Conservation (phyloP, 2,113 vertebrate genomes). For the Apteryx owenii region DNA sequence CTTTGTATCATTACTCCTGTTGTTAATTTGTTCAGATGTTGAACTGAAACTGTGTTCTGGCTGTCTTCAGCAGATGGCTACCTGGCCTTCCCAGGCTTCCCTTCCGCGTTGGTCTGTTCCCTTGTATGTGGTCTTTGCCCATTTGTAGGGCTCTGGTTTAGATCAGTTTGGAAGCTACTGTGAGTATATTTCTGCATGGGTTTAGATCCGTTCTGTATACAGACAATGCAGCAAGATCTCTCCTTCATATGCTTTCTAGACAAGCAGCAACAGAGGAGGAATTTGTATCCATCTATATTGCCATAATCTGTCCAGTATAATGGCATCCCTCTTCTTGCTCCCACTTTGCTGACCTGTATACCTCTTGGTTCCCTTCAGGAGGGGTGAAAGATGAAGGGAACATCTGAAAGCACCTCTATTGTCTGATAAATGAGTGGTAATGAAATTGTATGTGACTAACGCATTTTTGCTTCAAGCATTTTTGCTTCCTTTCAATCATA, state of each 20-base stretch:
- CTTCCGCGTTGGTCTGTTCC: too few relatives aligned
- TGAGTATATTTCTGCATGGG: neutral
- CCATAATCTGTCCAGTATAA: neutral
- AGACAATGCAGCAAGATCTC: neutral
- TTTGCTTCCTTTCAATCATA: neutral
- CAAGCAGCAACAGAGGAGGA: neutral
- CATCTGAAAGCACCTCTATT: neutral
- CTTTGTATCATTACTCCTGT: neutral
- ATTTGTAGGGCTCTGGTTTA: neutral
- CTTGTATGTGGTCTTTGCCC: neutral
- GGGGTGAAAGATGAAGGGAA: neutral
- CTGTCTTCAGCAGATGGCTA: neutral
- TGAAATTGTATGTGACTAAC: neutral
- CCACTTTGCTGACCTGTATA: neutral
- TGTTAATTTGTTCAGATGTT: neutral
- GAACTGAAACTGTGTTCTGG: neutral
- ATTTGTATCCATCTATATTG: neutral
- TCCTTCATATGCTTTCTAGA: neutral
- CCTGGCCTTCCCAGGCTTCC: neutral
- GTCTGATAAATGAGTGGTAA: neutral
- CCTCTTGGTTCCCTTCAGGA: neutral
- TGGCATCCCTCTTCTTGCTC: neutral
- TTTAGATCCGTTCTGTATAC: neutral
- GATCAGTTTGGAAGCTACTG: neutral
- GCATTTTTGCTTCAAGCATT: neutral